phyloP scores from a whole-genome alignment of 1,140 invertebrate genomes.

The Samia ricini region DNA sequence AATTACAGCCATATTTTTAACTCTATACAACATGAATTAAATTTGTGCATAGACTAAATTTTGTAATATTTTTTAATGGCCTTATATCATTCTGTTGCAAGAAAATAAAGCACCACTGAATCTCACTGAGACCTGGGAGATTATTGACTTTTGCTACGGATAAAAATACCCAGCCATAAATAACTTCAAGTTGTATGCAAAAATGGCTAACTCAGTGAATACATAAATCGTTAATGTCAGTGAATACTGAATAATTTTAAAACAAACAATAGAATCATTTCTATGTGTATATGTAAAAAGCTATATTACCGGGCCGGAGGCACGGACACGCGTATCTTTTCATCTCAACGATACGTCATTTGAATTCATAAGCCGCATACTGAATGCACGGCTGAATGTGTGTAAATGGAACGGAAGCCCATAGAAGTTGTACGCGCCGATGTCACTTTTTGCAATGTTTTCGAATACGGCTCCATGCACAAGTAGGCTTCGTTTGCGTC shows the following conservation, averaged over 20 bases:
- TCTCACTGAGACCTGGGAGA: neutral
- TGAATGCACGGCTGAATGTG: conserved; percentile 3
- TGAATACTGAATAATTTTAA: no score
- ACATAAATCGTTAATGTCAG: no score
- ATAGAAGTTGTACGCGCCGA: neutral
- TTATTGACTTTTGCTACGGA: neutral
- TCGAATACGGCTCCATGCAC: neutral
- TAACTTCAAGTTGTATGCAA: neutral
- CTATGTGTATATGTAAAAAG: neutral
- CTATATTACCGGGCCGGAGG: neutral
- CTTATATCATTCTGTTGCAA: no score
- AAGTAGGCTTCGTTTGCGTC: neutral
- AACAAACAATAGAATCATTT: neutral
- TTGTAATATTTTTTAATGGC: no score
- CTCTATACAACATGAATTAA: no score
- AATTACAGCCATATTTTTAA: no score
- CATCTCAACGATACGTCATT: conserved; percentile 4
- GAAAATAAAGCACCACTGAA: neutral
- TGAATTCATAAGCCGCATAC: conserved; percentile 12
- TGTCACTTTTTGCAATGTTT: neutral
- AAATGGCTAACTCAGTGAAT: no score
- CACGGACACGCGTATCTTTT: conserved; percentile 10
- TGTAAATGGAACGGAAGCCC: conserved; percentile 14
- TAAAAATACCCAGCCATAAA: neutral
- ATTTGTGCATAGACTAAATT: no score